These are phyloP conservation scores for Poeciliopsis occidentalis DNA, from an alignment of 2,113 vertebrate genomes.

Conservation along the genomic window DNA sequence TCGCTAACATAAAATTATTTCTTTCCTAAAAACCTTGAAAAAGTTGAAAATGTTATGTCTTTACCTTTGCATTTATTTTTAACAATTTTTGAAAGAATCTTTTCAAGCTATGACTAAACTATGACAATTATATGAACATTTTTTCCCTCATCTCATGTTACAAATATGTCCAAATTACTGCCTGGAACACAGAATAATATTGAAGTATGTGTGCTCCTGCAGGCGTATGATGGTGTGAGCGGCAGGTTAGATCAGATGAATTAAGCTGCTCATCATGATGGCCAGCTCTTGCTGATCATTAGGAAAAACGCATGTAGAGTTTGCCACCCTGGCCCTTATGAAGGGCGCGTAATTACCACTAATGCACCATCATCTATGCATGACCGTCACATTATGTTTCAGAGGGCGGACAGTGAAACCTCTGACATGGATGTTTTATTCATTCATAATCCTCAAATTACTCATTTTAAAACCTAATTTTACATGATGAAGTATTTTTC, in stretches of 20 bases:
- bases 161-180: conserved; percentile 78
- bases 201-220: conserved; percentile 78
- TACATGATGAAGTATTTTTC: conserved; percentile 77
- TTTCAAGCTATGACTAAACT: conserved; percentile 75
- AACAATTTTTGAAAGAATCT: conserved; percentile 19
- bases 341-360: conserved; percentile 94
- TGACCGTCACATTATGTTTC: conserved; percentile 73
- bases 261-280: conserved; percentile 94
- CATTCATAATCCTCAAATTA: conserved; percentile 85
- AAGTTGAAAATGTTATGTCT: not conserved
- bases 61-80: not conserved
- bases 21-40: too few species aligned
- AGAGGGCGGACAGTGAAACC: conserved; percentile 66
- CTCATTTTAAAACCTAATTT: conserved; percentile 84
- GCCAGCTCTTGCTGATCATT: conserved; percentile 92
- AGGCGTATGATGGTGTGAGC: conserved; percentile 82
- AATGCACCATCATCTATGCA: conserved; percentile 97
- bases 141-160: conserved; percentile 82
- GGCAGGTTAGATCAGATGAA: conserved; percentile 89
- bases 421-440: conserved; percentile 93
- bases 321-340: conserved; percentile 89
- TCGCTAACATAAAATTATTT: too few species aligned
- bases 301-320: conserved; percentile 83
- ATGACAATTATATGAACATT: conserved; percentile 82
- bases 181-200: conserved; percentile 85